Base-by-base conservation (phyloP, 2,797 vertebrate genomes). In the Protosalanx chinensis region DNA sequence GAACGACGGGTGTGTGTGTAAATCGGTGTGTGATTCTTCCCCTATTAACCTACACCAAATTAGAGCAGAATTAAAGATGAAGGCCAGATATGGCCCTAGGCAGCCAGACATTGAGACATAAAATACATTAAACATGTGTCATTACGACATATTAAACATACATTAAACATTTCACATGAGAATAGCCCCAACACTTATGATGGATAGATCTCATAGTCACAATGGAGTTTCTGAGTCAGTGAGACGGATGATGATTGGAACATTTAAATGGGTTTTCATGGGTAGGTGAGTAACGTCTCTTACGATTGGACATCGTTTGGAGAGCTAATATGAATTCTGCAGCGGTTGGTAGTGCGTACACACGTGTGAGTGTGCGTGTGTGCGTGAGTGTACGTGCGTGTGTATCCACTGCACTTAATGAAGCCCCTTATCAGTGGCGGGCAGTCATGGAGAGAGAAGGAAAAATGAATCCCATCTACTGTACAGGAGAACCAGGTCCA, bases 221-320 rank as follows among this genome's bases (percentile, higher is more conserved):
- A 63, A 73, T 72, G 74, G 81, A 83, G 79, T 75, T 75, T 84
- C 74, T 73, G 81, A 87, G 87, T 85, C 80, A 82, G 73, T 82
- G 85, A 87, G 86, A 89, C 76, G 78, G 84, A 88, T 89, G 86
- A 82, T 75, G 86, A 90, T 88, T 89, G 85, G 87, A 75, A 79
- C 71, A 76, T 76, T 78, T 88, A 90, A 53, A 89, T 90, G 80
- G 85, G 73, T 85, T 88, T 88, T 88, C 81, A 84, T 84, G 83
- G 80, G 66, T 74, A 85, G 81, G 84, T 89, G 85, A 89, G 75
- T 84, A 85, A 89, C 87, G 82, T 82, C 75, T 85, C 63, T 66
- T 58, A 78, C 70, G 82, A 77, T 76, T 78, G 64, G 67, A 75
- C n/a, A 6, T 18, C 72, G 13, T 62, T 62, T 62, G 27, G 29